A percentile compares a stretch with the other conserved stretches of the same genome.
These are phyloP conservation scores for Microtus oregoni DNA, from an alignment of 2,113 vertebrate species.

Conservation along the genomic window DNA sequence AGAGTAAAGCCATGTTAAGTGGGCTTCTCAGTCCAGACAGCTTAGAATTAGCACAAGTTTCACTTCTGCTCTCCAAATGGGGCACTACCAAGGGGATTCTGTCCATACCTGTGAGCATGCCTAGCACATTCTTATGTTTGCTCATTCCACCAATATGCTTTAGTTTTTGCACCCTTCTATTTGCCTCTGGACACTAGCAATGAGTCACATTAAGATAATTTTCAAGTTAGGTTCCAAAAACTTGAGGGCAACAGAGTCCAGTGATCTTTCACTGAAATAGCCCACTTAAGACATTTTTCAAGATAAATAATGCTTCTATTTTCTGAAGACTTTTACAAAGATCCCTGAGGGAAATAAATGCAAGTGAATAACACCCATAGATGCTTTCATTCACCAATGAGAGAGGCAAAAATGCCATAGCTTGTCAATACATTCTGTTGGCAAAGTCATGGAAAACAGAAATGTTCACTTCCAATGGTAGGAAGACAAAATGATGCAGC, in stretches of 20 bases:
- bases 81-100: neutral
- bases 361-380: neutral
- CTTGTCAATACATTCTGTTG: neutral
- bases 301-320: neutral
- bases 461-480: neutral
- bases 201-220: neutral
- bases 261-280: neutral
- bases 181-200: neutral
- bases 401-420: neutral
- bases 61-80: neutral
- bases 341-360: slow-evolving; percentile 26
- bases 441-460: neutral
- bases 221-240: slow-evolving; percentile 8
- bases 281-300: neutral
- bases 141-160: neutral
- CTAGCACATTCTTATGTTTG: neutral
- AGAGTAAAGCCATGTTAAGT: neutral
- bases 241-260: neutral
- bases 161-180: neutral
- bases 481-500: neutral
- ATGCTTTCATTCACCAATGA: neutral
- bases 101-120: neutral
- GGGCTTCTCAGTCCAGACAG: neutral
- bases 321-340: slow-evolving; percentile 24
- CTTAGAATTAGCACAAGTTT: neutral